Evolutionary conservation across 2,113 vertebrate genomes (phyloP).

Genomic region (Caranx ignobilis): DNA sequence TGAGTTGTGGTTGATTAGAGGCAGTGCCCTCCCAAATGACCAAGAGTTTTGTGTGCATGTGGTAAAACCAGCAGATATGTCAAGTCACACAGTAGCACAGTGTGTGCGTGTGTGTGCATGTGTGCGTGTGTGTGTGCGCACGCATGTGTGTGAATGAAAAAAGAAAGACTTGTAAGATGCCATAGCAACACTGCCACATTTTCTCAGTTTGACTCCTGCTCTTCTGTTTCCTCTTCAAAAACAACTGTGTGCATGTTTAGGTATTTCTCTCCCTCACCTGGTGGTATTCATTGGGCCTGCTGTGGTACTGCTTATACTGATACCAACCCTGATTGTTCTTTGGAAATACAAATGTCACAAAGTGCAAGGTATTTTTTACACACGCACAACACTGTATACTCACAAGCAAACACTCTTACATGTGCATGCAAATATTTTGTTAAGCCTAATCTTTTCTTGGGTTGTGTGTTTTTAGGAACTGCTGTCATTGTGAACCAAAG

Average conservation of each 20-base stretch:
- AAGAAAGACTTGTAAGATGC: not conserved
- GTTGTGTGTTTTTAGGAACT: constrained; percentile 14
- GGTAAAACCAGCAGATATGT: too few relatives aligned
- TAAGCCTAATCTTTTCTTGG: not conserved
- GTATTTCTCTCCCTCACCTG: rapidly evolving
- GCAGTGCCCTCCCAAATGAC: not conserved
- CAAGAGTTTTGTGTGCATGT: not conserved
- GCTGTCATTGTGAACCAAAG: not conserved
- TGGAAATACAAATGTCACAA: constrained; percentile 16
- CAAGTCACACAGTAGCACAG: too few relatives aligned
- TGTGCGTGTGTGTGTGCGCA: too few relatives aligned
- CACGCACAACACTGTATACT: not conserved
- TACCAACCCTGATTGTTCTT: not conserved
- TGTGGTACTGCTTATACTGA: constrained; percentile 11
- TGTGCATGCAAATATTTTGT: not conserved
- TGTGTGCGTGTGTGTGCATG: too few relatives aligned
- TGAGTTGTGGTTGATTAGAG: not conserved
- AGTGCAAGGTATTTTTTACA: constrained; percentile 33
- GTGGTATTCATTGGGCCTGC: not conserved
- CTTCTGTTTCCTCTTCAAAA: not conserved
- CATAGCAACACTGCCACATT: too few relatives aligned
- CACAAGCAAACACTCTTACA: not conserved
- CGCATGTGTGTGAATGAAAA: not conserved
- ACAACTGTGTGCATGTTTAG: not conserved
- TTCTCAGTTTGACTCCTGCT: too few relatives aligned